phyloP scores from a whole-genome alignment of 1,140 invertebrate genomes.

The Zaprionus lachaisei region DNA sequence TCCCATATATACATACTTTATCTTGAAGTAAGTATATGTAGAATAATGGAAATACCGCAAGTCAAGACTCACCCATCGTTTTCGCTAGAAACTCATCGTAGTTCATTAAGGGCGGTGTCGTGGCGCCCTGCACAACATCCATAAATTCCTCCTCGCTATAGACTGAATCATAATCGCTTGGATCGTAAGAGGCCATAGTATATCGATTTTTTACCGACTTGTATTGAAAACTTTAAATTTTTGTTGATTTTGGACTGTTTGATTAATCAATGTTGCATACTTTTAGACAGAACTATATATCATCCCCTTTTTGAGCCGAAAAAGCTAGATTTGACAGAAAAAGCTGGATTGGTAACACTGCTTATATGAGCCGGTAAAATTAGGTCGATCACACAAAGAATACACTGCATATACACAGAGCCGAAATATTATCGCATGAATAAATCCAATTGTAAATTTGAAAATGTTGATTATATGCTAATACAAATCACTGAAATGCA shows the following conservation, averaged over 20 bases:
- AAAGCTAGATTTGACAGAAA: no score
- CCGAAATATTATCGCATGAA: neutral
- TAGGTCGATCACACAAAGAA: slow-evolving; percentile 1
- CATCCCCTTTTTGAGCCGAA: no score
- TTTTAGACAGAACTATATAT: slow-evolving; percentile 39
- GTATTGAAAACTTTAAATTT: neutral
- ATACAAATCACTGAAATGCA: neutral
- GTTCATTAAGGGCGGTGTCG: slow-evolving; percentile 64
- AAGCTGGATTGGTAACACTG: no score
- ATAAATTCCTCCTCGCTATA: slow-evolving; percentile 61
- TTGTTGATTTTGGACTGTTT: neutral
- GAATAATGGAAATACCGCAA: slow-evolving; percentile 6
- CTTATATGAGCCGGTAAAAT: neutral
- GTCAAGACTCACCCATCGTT: slow-evolving; percentile 63
- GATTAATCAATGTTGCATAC: slow-evolving; percentile 51
- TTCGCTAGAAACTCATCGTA: slow-evolving; percentile 69
- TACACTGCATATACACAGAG: neutral
- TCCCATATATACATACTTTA: neutral
- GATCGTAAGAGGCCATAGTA: slow-evolving; percentile 57
- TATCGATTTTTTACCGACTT: neutral
- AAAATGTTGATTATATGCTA: neutral
- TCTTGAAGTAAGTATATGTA: neutral
- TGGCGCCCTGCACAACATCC: slow-evolving; percentile 54
- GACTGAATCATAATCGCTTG: slow-evolving; percentile 70
- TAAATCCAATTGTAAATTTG: neutral